Evolutionary conservation across 2,797 vertebrate species (phyloP), one percentile per base, ranked within the genome.

Genomic region (Pseudomugil tenellus): DNA sequence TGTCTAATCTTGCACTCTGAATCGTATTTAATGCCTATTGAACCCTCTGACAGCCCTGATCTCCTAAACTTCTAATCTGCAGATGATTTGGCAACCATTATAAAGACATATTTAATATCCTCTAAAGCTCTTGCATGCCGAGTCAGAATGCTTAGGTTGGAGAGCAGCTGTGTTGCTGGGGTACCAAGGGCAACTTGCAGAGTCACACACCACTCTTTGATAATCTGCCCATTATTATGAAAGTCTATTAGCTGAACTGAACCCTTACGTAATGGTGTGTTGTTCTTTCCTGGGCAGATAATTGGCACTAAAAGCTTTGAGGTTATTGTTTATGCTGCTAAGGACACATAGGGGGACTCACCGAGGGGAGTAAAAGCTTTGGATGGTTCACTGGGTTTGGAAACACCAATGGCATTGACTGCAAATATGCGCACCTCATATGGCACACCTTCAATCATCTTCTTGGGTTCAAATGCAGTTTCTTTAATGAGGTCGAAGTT

Each of bases 371-470:
- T 93, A 73, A 99, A 99, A 58, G 97, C 91, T 90, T 95, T 99
- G 6, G 98, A 99, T 5, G 98, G 97, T 86, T 96, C 95, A 52
- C 98, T 99, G 83, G 97, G 96, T 85, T 96, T 98, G 76, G 98
- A 99, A 73, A 94, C 96, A 11, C 98, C 98, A 0, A 99, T 95
- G 48, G 96, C 94, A 37, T 99, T 99, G 59, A 99, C 96, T 0
- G 98, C 98, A 89, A 99, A 98, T 81, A 99, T 93, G 3, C 98
- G 95, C 52, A 98, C 97, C 87, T 99, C 98, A 0, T 99, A 99
- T 2, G 98, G 97, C 72, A 99, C 96, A 1, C 98, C 98, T 90
- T 99, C 98, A 87, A 99, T 99, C 98, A 99, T 99, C 92, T 99
- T 99, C 93, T 98, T 99, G 67, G 97, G 97, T 76, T 99, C 97